A percentile compares a stretch with the other conserved stretches of the same genome.
Evolutionary conservation across 2,888 invertebrate species (phyloP).

Genomic region (Venusia cambrica): DNA sequence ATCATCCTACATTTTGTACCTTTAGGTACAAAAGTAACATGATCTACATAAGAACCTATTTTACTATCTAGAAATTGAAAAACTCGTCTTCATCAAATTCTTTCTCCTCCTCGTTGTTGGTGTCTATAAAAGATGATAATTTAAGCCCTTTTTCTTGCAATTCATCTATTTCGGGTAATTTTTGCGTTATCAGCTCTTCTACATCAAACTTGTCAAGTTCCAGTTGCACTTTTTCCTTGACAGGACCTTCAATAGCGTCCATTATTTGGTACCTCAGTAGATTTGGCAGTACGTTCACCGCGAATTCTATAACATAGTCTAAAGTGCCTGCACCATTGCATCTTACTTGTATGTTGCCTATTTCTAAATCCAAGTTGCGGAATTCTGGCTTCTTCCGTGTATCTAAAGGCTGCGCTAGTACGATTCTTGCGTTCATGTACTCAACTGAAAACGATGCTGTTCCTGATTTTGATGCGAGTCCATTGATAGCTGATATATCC

Average conservation of each 20-base stretch:
- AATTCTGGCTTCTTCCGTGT: slow-evolving; percentile 86
- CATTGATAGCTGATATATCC: slow-evolving; percentile 87
- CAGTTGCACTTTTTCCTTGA: slow-evolving; percentile 87
- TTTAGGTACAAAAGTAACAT: too few relatives aligned
- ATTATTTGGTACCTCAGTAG: slow-evolving; percentile 92
- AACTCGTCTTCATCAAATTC: slow-evolving; percentile 69
- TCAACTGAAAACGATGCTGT: slow-evolving; percentile 89
- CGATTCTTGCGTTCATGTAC: slow-evolving; percentile 85
- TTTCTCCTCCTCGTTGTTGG: slow-evolving; percentile 37
- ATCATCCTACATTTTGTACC: too few relatives aligned
- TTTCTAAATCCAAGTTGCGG: slow-evolving; percentile 87
- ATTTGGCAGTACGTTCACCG: slow-evolving; percentile 91
- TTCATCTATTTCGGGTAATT: slow-evolving; percentile 84
- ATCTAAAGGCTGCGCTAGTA: slow-evolving; percentile 88
- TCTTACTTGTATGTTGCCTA: slow-evolving; percentile 92
- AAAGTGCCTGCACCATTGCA: slow-evolving; percentile 93
- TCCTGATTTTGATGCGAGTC: slow-evolving; percentile 85
- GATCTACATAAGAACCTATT: background rate
- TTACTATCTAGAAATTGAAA: slow-evolving; percentile 59
- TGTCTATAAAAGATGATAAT: slow-evolving; percentile 54
- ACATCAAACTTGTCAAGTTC: slow-evolving; percentile 88
- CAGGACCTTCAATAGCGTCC: slow-evolving; percentile 90
- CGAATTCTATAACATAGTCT: slow-evolving; percentile 91
- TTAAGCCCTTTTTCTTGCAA: slow-evolving; percentile 74
- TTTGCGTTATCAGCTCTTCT: slow-evolving; percentile 86